Base-by-base conservation (phyloP, 2,113 vertebrate genomes). In the Suncus etruscus region DNA sequence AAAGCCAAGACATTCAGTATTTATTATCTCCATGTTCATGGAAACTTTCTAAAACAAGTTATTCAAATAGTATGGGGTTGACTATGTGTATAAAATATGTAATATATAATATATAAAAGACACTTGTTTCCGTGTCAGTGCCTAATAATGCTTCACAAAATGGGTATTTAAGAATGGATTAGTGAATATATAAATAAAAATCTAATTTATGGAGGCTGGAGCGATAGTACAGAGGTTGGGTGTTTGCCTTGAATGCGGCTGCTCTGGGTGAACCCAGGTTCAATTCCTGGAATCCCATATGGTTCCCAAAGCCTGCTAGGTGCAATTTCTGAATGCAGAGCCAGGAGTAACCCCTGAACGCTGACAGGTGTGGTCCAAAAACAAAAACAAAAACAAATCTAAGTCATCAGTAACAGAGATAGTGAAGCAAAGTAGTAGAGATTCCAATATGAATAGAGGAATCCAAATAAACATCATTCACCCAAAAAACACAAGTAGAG, bases 111-210 rank as follows among this genome's bases (percentile, higher is more conserved):
- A 50, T 58, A 65, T 39, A 63, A 86, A 54, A 27, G 8, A 80
- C 68, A 83, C 61, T 20, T 92, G 32, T 39, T 77, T 65, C 69
- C 63, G 24, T 87, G 32, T 91, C 70, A 73, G 51, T 63, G 58
- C 8, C 70, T 78, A 76, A 72, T 65, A 76, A 84, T 27, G 31
- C 15, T 65, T 72, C 70, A 85, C 80, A 88, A 93, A 79, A 92
- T 2, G 6, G 24, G 29, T 75, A 39, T 39, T 39, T 39, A 39
- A 39, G 39, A 90, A 74, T 66, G 61, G n/a, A 83, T 50, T 51
- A 87, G 50, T 76, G 24, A 92, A 92, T 63, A 77, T 27, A 73
- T n/a, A 84, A 47, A 87, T 68, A 15, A 85, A 39, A 39, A 39
- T 39, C 39, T 39, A 39, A 39, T 39, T 39, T 39, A 39, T 39